Evolutionary conservation across 2,113 vertebrate genomes (phyloP), one percentile per base, ranked within the genome.

Genomic region (Corvus moneduloides): DNA sequence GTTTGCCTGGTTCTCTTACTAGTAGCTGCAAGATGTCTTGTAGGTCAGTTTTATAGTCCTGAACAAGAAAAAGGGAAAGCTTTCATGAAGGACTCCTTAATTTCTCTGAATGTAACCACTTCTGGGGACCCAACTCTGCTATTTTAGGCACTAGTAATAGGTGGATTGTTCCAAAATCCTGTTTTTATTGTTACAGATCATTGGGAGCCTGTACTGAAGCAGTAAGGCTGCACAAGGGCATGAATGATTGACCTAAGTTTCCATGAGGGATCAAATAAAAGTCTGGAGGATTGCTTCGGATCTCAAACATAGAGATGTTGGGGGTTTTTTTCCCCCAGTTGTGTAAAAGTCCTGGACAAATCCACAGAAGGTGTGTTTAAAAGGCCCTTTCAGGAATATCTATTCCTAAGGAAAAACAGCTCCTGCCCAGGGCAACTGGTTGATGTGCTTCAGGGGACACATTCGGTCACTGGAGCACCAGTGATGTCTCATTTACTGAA

Each of bases 251-350:
- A 55, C 30, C 35, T 72, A 68, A 73, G 28, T 71, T 89, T 82
- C 74, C 58, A 18, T 52, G 35, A 7, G 10, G 35, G 35, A 75
- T 77, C 39, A 61, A 73, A 17, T 84, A 59, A n/a, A 78, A 89
- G 20, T 71, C 66, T 87, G 49, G 26, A 54, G 22, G 11, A 14
- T 39, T 52, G 7, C 13, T 84, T 72, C 78, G 64, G 16, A 64
- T 68, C 58, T 68, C 49, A 49, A 8, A 83, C 51, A 66, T 20
- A 86, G 28, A 58, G n/a, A n/a, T 20, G 7, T 13, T 44, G 16
- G 11, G 13, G 9, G 2, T 16, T 33, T 23, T 6, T 33, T 33
- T 5, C 0, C 1, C 4, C 17, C 28, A 15, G 10, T 46, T 87
- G 20, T 55, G 8, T 35, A 28, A 26, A 92, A 74, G 43, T 74